Evolutionary conservation across 2,888 invertebrate genomes (phyloP).

Genomic region (Noctuana brunneofusca): DNA sequence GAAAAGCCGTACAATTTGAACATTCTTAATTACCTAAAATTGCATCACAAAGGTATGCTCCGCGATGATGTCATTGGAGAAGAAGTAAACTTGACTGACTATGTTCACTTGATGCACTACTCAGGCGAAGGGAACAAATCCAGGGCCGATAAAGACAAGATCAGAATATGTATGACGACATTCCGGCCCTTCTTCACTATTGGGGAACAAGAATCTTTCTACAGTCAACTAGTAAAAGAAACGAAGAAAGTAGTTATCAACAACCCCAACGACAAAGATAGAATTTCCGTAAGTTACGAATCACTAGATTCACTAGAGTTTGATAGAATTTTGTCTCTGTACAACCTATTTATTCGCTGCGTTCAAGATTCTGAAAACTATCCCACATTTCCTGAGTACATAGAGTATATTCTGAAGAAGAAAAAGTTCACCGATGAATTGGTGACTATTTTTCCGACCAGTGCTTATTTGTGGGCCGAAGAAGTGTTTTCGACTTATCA

Average conservation of each 20-base stretch:
- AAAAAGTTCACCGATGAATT: background rate
- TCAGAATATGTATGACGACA: background rate
- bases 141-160: background rate
- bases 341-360: background rate
- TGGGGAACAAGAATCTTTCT: background rate
- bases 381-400: conserved; percentile 4
- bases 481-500: too few species aligned
- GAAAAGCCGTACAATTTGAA: conserved; percentile 7
- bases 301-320: background rate
- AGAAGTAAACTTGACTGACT: background rate
- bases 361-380: background rate
- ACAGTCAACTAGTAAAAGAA: background rate
- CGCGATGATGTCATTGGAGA: background rate
- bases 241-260: conserved; percentile 1
- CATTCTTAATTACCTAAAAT: conserved; percentile 6
- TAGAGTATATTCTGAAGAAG: background rate
- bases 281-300: background rate
- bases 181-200: conserved; percentile 6
- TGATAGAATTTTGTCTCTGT: conserved; percentile 3
- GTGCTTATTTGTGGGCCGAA: too few species aligned
- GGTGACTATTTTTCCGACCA: conserved; percentile 3
- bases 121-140: too few species aligned
- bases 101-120: conserved; percentile 7
- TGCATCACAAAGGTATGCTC: background rate
- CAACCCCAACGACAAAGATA: conserved; percentile 1